Conservation (phyloP, 2,888 invertebrate genomes). For the Dusona sp. region DNA sequence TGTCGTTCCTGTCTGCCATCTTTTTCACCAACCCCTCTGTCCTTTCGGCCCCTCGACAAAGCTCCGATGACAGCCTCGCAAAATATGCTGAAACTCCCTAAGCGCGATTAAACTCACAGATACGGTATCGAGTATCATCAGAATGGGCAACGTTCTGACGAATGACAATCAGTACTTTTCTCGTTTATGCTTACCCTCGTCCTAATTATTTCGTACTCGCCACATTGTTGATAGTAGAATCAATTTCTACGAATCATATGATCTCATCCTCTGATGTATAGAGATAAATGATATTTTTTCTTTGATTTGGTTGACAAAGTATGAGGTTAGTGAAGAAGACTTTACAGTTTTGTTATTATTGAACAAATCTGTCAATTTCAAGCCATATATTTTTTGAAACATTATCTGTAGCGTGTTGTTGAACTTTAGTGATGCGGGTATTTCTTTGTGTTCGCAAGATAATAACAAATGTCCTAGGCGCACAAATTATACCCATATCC, state of each 20-base stretch:
- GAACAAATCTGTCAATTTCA: too few species aligned
- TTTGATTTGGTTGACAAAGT: background rate
- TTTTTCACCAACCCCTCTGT: background rate
- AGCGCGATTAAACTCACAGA: conserved; percentile 27
- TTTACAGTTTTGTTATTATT: background rate
- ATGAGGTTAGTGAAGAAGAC: background rate
- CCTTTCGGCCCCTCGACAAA: conserved; percentile 27
- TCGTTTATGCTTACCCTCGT: background rate
- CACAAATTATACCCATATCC: background rate
- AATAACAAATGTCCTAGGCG: conserved; percentile 9
- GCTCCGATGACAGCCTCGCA: conserved; percentile 7
- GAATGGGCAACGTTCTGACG: background rate
- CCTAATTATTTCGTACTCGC: conserved; percentile 5
- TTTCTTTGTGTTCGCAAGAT: background rate
- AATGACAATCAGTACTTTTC: conserved; percentile 26
- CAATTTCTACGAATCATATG: background rate
- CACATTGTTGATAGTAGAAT: background rate
- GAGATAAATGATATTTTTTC: background rate
- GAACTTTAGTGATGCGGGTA: background rate
- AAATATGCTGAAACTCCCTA: conserved; percentile 11
- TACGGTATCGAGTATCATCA: conserved; percentile 12
- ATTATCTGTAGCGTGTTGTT: background rate
- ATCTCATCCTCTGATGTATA: background rate
- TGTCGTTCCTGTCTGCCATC: background rate
- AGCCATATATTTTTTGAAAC: background rate